Evolutionary conservation across 2,113 vertebrate species (phyloP).

Genomic region (Urocitellus parryii): DNA sequence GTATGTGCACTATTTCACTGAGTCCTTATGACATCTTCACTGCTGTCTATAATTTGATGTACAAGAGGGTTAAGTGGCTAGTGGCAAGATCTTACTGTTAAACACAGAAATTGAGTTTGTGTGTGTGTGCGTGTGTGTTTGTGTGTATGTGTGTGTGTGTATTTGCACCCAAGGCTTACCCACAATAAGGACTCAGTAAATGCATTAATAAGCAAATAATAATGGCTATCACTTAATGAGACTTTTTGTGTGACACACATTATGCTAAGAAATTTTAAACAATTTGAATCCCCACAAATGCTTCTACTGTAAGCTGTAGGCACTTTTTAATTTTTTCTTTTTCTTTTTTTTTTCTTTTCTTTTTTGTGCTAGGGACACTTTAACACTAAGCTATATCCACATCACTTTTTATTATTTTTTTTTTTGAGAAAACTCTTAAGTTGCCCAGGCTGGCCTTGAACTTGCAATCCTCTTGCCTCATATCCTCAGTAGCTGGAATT

Average conservation of each 20-base stretch:
- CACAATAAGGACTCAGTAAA: background rate
- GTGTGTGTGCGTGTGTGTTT: too few relatives aligned
- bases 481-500: too few relatives aligned
- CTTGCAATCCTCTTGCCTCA: too few relatives aligned
- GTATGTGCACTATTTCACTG: background rate
- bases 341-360: too few relatives aligned
- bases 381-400: too few relatives aligned
- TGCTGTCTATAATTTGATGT: background rate
- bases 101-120: background rate
- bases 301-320: background rate
- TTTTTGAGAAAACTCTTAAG: too few relatives aligned
- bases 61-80: background rate
- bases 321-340: background rate
- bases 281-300: background rate
- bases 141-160: too few relatives aligned
- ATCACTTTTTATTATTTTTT: too few relatives aligned
- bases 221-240: background rate
- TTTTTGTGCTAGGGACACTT: too few relatives aligned
- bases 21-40: background rate
- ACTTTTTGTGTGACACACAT: background rate
- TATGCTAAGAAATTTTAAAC: background rate
- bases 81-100: background rate
- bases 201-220: background rate
- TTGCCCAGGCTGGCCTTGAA: too few relatives aligned
- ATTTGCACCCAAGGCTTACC: background rate